Conservation (phyloP, 1,140 invertebrate genomes). For the Macrotrachela quadricornifera region DNA sequence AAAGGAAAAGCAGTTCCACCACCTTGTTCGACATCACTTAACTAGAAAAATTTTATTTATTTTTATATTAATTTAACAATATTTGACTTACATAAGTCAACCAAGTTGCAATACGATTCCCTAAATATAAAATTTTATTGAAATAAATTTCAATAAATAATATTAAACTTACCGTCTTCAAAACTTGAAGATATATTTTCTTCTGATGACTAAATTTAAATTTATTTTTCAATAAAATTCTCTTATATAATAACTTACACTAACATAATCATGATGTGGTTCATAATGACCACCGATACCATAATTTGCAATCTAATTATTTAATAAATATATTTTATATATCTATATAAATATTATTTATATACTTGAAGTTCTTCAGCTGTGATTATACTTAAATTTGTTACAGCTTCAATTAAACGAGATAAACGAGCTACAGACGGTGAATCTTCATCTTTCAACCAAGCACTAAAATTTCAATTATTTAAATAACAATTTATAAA, state of each 20-base stretch:
- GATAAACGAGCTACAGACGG: background rate
- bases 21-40: constrained; percentile 72
- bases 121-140: constrained; percentile 29
- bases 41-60: constrained; percentile 34
- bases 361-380: constrained; percentile 8
- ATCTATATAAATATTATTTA: background rate
- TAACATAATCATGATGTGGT: constrained; percentile 80
- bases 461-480: background rate
- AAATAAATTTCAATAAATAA: no score
- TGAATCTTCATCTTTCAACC: background rate
- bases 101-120: constrained; percentile 81
- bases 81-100: constrained; percentile 48
- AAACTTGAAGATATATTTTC: background rate
- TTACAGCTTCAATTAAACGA: background rate
- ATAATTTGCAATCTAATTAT: constrained; percentile 75
- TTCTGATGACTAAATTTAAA: no score
- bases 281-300: constrained; percentile 98
- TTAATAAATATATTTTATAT: no score
- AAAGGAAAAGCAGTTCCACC: constrained; percentile 72
- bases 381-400: constrained; percentile 3
- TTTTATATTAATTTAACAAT: background rate
- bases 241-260: constrained; percentile 16
- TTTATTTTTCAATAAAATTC: background rate
- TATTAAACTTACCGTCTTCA: constrained; percentile 26
- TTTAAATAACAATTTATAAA: no score